Conservation (phyloP, 2,888 invertebrate species). For the Agrilus mali region DNA sequence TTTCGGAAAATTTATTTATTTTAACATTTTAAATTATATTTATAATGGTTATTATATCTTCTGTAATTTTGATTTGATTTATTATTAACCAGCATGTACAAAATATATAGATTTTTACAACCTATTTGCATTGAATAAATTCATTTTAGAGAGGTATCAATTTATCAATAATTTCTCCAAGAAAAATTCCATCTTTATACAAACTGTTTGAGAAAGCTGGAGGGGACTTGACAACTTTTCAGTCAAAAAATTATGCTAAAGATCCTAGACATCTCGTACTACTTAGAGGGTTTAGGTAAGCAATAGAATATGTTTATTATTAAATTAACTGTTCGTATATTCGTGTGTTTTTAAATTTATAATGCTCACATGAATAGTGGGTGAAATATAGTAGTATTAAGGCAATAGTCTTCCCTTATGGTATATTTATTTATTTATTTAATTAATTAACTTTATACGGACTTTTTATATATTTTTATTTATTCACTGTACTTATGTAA, state of each 20-base stretch:
- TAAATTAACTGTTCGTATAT: slow-evolving; percentile 2
- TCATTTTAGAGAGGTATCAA: slow-evolving; percentile 59
- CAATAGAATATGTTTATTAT: slow-evolving; percentile 3
- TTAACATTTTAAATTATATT: too few species aligned
- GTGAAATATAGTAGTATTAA: neutral
- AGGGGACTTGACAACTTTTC: slow-evolving; percentile 65
- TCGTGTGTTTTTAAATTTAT: neutral
- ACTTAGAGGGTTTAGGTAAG: slow-evolving; percentile 55
- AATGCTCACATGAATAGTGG: neutral
- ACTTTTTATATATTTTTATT: too few species aligned
- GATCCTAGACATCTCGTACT: slow-evolving; percentile 73
- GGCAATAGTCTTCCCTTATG: too few species aligned
- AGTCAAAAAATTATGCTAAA: slow-evolving; percentile 84
- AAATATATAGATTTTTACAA: too few species aligned
- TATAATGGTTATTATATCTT: too few species aligned
- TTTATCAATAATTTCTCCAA: slow-evolving; percentile 77
- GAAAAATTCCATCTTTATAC: slow-evolving; percentile 75
- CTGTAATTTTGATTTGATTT: neutral
- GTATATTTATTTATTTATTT: too few species aligned
- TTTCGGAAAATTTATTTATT: neutral
- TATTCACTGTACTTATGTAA: neutral
- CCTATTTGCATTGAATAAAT: too few species aligned
- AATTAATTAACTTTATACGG: too few species aligned
- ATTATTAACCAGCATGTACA: too few species aligned
- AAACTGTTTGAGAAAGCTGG: slow-evolving; percentile 85